Percentiles rank a stretch among this genome's conserved stretches.
These are phyloP conservation scores for Myotis pilosus DNA, from an alignment of 2,797 vertebrate species.

Conservation along the genomic window DNA sequence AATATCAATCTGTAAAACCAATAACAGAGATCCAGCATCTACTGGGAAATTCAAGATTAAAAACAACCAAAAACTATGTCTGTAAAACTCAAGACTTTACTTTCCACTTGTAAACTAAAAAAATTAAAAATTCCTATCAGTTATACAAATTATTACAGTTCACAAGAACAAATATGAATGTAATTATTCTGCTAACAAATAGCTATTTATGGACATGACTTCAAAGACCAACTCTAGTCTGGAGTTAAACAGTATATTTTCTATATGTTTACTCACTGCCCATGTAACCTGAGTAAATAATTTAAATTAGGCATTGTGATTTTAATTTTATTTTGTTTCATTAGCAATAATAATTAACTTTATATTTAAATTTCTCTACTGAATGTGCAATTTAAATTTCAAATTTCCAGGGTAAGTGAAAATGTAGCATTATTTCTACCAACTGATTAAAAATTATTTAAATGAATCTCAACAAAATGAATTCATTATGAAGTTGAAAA, in stretches of 20 bases:
- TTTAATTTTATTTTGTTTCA: slow-evolving; percentile 18
- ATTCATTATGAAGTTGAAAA: slow-evolving; percentile 39
- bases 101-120: slow-evolving; percentile 43
- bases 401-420: slow-evolving; percentile 3
- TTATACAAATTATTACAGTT: slow-evolving; percentile 38
- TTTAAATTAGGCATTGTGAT: background rate
- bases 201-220: background rate
- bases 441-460: slow-evolving; percentile 42
- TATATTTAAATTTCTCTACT: slow-evolving; percentile 45
- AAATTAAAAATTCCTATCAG: background rate
- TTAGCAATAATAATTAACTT: slow-evolving; percentile 21
- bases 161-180: slow-evolving; percentile 8
- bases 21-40: background rate
- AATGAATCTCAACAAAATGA: slow-evolving; percentile 14
- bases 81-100: slow-evolving; percentile 42
- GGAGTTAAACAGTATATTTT: background rate
- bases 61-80: slow-evolving; percentile 10
- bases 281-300: slow-evolving; percentile 1
- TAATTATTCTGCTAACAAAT: background rate
- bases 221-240: slow-evolving; percentile 25
- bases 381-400: slow-evolving; percentile 54
- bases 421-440: slow-evolving; percentile 13
- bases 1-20: slow-evolving; percentile 35
- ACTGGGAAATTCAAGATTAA: slow-evolving; percentile 2
- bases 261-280: background rate